Base-by-base conservation (phyloP, 2,797 vertebrate genomes). In the Florisuga fusca region DNA sequence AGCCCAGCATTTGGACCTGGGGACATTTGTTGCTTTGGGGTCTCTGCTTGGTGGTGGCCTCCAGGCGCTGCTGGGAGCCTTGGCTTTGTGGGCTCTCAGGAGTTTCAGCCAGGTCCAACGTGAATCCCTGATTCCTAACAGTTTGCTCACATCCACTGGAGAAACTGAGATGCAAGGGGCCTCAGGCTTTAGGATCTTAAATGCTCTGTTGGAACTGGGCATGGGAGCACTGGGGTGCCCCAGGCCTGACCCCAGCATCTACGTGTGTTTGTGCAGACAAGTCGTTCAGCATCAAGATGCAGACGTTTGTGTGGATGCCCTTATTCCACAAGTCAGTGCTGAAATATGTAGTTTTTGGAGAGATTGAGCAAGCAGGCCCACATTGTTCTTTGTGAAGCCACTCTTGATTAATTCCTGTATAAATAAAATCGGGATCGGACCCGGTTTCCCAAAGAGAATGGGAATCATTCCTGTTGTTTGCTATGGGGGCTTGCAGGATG, bases 81-180 rank as follows among this genome's bases (percentile, higher is more conserved):
- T 27, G 83, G n/a, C 55, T 53, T 25, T 21, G 27, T 10, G 27
- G 45, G 36, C 20, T 67, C 31, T 43, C 12, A 1, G 2, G 21
- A 26, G 21, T n/a, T 53, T 38, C 29, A 5, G 41, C 9, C 7
- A 2, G 36, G 14, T 33, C 66, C 51, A 10, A 1, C 0, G 0
- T 2, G 18, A 31, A 6, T 48, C 34, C 55, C 12, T 0, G 0
- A 1, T 19, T 34, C 73, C 68, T 2, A 9, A 8, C 0, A 0
- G 7, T 27, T 23, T 6, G 7, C 48, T 67, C 3, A 0, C 9
- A 2, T 19, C 34, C n/a, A 0, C 2, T 8, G 34, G 8, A 14
- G 72, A 26, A 27, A 19, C 1, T 0, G 59, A 53, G 59, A 8
- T 31, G 36, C 3, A 4, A 16, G 13, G 53, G 20, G 19, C 48